Conservation (phyloP, 2,113 vertebrate species). For the Candoia aspera region DNA sequence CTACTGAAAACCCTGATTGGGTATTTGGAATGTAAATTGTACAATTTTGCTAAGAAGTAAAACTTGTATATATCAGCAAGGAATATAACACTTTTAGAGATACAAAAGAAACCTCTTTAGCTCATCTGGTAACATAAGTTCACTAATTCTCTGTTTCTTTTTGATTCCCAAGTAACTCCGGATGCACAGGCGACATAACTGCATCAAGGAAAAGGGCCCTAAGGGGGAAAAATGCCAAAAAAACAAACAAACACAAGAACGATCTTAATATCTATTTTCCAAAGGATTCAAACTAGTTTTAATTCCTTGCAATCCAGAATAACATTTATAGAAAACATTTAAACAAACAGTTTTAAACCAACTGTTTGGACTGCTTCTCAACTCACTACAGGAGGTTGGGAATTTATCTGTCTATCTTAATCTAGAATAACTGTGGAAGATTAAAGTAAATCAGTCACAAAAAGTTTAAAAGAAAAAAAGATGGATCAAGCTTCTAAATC, state of each 20-base stretch:
- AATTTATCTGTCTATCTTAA: neutral
- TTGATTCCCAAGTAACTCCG: constrained; percentile 78
- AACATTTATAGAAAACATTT: neutral
- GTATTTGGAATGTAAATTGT: neutral
- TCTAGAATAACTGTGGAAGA: neutral
- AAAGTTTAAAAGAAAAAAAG: neutral
- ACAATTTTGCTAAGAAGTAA: neutral
- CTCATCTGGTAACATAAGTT: constrained; percentile 76
- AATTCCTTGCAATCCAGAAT: neutral
- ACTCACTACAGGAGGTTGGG: neutral
- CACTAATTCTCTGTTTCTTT: constrained; percentile 74
- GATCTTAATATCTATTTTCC: neutral
- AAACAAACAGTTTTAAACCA: neutral
- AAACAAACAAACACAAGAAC: constrained; percentile 26
- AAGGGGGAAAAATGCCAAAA: constrained; percentile 57
- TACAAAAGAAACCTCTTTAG: constrained; percentile 83
- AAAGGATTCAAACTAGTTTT: constrained; percentile 1
- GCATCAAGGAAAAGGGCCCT: constrained; percentile 80
- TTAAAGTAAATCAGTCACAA: neutral
- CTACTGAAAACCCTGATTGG: neutral
- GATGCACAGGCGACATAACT: constrained; percentile 82
- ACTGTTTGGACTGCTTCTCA: neutral
- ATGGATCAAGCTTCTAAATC: constrained; percentile 14
- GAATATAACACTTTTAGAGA: constrained; percentile 49
- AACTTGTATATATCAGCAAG: neutral